Evolutionary conservation across 2,797 vertebrate genomes (phyloP), one percentile per base, ranked within the genome.

Genomic region (Heterohyrax brucei): DNA sequence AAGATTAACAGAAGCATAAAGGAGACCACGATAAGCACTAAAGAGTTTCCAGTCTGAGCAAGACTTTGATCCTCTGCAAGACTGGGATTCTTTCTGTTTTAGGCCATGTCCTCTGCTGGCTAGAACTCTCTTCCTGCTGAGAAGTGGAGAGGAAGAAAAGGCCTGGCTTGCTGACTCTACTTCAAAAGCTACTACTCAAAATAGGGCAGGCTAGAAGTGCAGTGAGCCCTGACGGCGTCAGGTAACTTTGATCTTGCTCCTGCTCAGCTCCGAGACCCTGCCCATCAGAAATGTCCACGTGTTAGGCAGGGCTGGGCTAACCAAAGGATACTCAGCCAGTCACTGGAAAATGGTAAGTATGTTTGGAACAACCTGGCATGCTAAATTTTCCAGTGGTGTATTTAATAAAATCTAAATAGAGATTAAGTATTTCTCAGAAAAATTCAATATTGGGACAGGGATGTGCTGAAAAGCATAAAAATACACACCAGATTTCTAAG

Each of bases 201-300:
- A 66, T 22, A 39, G 13, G 30, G 33, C 66, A 46, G 66, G 28
- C 4, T 4, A 44, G 33, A 53, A 59, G 19, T 6, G 16, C 6
- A n/a, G 18, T 16, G 0, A 33, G 26, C 22, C 10, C 39, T 4
- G 5, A 24, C 2, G 10, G 33, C 14, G 28, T 3, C 77, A 24
- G 39, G 7, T 24, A 68, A n/a, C 59, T 33, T 0, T 1, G 24
- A 26, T 2, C 21, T 66, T 33, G 61, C 16, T 39, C 28, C 56
- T 0, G 3, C 26, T 24, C n/a, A 21, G 19, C 39, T 53, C 30
- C 1, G 61, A 2, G 24, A 28, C 56, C 28, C 7, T 2, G 10
- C 62, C 46, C 16, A 10, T 30, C 0, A 0, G 0, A 14, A 50
- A 53, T 12, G 18, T 0, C 0, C 9, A 33, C 10, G 1, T 6